phyloP scores from a whole-genome alignment of 1,140 invertebrate species.

The Aphidius ervi region DNA sequence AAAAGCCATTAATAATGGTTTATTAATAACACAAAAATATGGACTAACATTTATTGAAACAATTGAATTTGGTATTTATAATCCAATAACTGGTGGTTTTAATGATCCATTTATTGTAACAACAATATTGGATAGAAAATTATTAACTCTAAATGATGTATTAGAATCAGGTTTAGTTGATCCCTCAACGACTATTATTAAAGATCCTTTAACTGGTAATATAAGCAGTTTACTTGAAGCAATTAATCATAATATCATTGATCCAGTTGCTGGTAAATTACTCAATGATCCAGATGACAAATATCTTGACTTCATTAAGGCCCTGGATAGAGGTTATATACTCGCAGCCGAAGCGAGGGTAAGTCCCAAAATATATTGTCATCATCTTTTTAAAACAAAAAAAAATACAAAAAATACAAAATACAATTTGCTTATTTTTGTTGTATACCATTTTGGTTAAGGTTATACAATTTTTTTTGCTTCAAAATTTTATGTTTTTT shows the following conservation, averaged over 20 bases:
- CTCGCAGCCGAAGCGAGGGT: slow-evolving; percentile 88
- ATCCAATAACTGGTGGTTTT: slow-evolving; percentile 72
- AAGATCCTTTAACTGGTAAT: slow-evolving; percentile 70
- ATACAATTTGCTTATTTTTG: slow-evolving; percentile 32
- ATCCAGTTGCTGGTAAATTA: slow-evolving; percentile 68
- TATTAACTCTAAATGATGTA: slow-evolving; percentile 71
- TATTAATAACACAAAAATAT: slow-evolving; percentile 71
- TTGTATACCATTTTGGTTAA: slow-evolving; percentile 27
- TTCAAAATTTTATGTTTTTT: slow-evolving; percentile 20
- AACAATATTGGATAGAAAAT: slow-evolving; percentile 63
- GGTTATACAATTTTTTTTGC: slow-evolving; percentile 24
- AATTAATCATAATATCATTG: slow-evolving; percentile 71
- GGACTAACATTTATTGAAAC: slow-evolving; percentile 78
- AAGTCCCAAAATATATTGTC: slow-evolving; percentile 54
- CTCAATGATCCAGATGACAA: slow-evolving; percentile 62
- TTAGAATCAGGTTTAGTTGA: slow-evolving; percentile 77
- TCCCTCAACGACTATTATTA: slow-evolving; percentile 77
- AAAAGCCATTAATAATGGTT: slow-evolving; percentile 69
- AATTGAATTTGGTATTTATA: slow-evolving; percentile 78
- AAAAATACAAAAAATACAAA: background rate
- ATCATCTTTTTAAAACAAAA: background rate
- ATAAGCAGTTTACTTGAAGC: slow-evolving; percentile 75
- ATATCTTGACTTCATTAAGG: slow-evolving; percentile 79
- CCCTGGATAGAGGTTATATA: slow-evolving; percentile 79
- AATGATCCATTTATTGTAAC: slow-evolving; percentile 73